phyloP scores from a whole-genome alignment of 2,797 vertebrate species.

The Hybognathus amarus region DNA sequence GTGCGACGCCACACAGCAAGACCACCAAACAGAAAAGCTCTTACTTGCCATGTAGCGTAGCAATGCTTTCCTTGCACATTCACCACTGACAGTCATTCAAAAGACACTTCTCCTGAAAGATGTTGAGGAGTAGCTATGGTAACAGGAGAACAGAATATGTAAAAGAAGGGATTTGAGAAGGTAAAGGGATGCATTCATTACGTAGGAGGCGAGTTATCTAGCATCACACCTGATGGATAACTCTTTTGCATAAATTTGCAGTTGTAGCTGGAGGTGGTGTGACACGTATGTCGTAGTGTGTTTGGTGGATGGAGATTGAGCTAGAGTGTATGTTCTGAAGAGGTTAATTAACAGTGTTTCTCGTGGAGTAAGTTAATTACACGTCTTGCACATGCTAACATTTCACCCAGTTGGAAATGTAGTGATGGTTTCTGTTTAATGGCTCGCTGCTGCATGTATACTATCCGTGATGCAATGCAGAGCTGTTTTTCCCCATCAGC shows the following conservation, averaged over 20 bases:
- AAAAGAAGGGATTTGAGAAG: slow-evolving; percentile 27
- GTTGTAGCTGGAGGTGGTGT: slow-evolving; percentile 14
- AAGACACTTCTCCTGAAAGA: slow-evolving; percentile 35
- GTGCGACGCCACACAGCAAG: slow-evolving; percentile 35
- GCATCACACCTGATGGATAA: slow-evolving; percentile 14
- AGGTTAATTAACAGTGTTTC: slow-evolving; percentile 51
- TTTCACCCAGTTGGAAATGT: neutral
- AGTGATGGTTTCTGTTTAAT: slow-evolving; percentile 7
- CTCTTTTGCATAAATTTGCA: slow-evolving; percentile 46
- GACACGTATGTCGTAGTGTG: slow-evolving; percentile 9
- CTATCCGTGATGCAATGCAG: slow-evolving; percentile 3
- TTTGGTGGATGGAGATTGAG: slow-evolving; percentile 11
- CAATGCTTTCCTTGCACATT: slow-evolving; percentile 33
- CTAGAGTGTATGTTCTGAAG: slow-evolving; percentile 3
- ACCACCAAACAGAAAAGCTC: slow-evolving; percentile 35
- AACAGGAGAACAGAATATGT: slow-evolving; percentile 37
- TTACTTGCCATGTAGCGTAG: slow-evolving; percentile 19
- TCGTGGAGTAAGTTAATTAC: slow-evolving; percentile 32
- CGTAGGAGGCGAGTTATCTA: slow-evolving; percentile 34
- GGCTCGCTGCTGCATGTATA: slow-evolving; percentile 7
- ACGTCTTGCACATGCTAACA: neutral
- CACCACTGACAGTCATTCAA: slow-evolving; percentile 27
- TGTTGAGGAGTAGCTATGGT: slow-evolving; percentile 53
- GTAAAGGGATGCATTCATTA: slow-evolving; percentile 48
- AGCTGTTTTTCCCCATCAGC: slow-evolving; percentile 52